Conservation (phyloP, 2,888 invertebrate species). For the Drosophila setosimentum region DNA sequence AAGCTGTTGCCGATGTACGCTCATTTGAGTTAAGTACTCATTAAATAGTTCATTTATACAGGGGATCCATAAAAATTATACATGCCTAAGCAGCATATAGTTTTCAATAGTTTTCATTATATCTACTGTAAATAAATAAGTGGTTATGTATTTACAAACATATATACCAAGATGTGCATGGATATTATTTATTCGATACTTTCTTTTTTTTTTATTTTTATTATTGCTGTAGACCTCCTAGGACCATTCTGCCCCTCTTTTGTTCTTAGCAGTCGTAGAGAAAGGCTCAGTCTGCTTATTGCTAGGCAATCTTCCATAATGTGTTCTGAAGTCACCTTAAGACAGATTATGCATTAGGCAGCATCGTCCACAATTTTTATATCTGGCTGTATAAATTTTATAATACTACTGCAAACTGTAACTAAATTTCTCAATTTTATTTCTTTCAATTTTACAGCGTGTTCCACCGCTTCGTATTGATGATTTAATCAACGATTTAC, state of each 20-base stretch:
- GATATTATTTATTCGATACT: background rate
- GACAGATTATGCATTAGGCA: background rate
- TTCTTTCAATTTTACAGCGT: slow-evolving; percentile 87
- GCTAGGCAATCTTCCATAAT: background rate
- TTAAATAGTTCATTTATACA: slow-evolving; percentile 28
- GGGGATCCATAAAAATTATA: background rate
- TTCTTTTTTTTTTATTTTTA: background rate
- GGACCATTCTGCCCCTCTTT: fast-evolving
- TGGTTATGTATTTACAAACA: background rate
- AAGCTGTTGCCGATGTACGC: slow-evolving; percentile 29
- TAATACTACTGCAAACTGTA: background rate
- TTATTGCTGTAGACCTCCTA: background rate
- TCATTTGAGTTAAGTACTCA: slow-evolving; percentile 37
- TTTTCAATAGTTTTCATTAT: slow-evolving; percentile 16
- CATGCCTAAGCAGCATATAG: background rate
- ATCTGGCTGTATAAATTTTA: too few species aligned
- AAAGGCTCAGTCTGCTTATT: background rate
- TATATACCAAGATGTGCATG: background rate
- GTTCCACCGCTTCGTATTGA: slow-evolving; percentile 96
- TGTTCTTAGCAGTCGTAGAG: background rate
- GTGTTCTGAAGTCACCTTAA: background rate
- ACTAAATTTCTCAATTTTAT: background rate
- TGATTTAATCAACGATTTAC: slow-evolving; percentile 97
- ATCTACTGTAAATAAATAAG: background rate
- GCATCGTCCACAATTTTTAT: background rate